A percentile compares a stretch with the other conserved stretches of the same genome.
Evolutionary conservation across 2,113 vertebrate genomes (phyloP).

Genomic region (cattle (Bos taurus)): ARS-UCD2.0 NC_037344.1:33202001-33202500

Average conservation of each 20-base stretch:
- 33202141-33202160: neutral
- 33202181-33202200: neutral
- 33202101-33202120: neutral
- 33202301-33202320: neutral
- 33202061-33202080: conserved; percentile 26
- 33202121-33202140: neutral
- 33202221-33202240: neutral
- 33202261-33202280: neutral
- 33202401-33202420: neutral
- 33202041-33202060: conserved; percentile 41
- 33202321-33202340: neutral
- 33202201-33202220: neutral
- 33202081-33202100: neutral
- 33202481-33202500: neutral
- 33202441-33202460: conserved; percentile 26
- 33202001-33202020: neutral
- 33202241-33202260: neutral
- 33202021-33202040: conserved; percentile 25
- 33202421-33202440: neutral
- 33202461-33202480: neutral
- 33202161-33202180: neutral
- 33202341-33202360: neutral
- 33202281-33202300: neutral
- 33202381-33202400: neutral
- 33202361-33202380: neutral